A percentile compares a stretch with the other conserved stretches of the same genome.
Conservation (phyloP, 2,797 vertebrate genomes). For the Pipistrellus pipistrellus region DNA sequence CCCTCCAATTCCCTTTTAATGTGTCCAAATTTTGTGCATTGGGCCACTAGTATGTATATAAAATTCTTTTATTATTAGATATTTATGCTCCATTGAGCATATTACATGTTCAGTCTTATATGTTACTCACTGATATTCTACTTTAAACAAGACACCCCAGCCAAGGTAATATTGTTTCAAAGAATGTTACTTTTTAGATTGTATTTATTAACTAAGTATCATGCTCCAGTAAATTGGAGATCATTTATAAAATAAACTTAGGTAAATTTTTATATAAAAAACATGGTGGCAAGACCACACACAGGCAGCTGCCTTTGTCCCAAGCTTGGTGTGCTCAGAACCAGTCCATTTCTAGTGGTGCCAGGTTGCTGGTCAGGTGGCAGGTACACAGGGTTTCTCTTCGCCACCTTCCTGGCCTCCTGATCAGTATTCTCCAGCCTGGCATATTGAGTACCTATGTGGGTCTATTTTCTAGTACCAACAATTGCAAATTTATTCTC, state of each 20-base stretch:
- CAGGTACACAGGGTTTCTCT: too few relatives aligned
- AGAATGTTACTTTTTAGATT: neutral
- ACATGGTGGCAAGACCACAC: neutral
- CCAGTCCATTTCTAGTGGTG: too few relatives aligned
- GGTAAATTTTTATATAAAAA: neutral
- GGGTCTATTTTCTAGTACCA: neutral
- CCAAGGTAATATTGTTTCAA: neutral
- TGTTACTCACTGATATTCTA: neutral
- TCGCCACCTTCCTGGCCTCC: too few relatives aligned
- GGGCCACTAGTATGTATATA: too few relatives aligned
- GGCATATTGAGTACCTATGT: neutral
- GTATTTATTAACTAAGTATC: neutral
- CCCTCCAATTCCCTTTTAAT: too few relatives aligned
- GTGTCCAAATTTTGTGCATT: too few relatives aligned
- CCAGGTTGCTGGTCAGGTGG: too few relatives aligned
- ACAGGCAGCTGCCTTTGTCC: too few relatives aligned
- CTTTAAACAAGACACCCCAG: neutral
- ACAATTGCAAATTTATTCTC: neutral
- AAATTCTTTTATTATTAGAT: too few relatives aligned
- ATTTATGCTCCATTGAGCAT: neutral
- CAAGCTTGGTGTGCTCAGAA: too few relatives aligned
- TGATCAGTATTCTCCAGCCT: too few relatives aligned
- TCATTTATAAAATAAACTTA: neutral
- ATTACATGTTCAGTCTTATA: neutral
- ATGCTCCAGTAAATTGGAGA: neutral